Base-by-base conservation (phyloP, 2,888 invertebrate species). In the Gonocerus acuteangulatus region DNA sequence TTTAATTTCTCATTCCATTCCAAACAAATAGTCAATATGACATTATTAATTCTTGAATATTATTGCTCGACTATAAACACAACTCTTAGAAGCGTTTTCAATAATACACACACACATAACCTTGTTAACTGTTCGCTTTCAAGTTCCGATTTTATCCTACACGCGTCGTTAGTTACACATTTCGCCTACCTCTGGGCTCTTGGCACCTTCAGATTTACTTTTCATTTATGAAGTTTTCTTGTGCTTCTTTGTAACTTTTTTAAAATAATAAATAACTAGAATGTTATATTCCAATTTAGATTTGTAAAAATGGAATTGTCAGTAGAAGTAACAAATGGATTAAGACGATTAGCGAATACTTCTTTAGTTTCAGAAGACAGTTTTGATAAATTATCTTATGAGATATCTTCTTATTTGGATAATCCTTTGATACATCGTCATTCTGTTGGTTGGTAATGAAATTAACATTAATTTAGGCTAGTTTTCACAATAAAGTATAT, bases 71-170 rank as follows among this genome's bases (percentile, higher is more conserved):
- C 15, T 42, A 57, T 57, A 57, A 44, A 47, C 57, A 57, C 45
- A 64, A 58, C 64, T 59, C 36, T 54, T 61, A 36, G 27, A 60
- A 51, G 61, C 61, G 58, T 62, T 64, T 59, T 59, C 63, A 60
- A 57, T 21, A 57, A 42, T 59, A 39, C 54, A 54, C 51, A n/a
- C n/a, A 61, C 64, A 52, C 64, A 61, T 64, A 64, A 64, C 64
- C 64, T 64, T 64, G 61, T 64, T 64, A 63, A 57, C 57, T 44
- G 57, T 45, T 34, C 57, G 45, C 47, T 27, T 23, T 23, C 18
- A 57, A 57, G 57, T 57, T 57, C 57, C 47, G 34, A 57, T 47
- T 57, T 57, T 47, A 32, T 27, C 57, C 57, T 45, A 16, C 47
- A 57, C 45, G 47, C 47, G 57, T 57, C 57, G 57, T 47, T 57